Evolutionary conservation across 1,140 invertebrate genomes (phyloP), one percentile per base, ranked within the genome.

Genomic region (Micrasema longulum): DNA sequence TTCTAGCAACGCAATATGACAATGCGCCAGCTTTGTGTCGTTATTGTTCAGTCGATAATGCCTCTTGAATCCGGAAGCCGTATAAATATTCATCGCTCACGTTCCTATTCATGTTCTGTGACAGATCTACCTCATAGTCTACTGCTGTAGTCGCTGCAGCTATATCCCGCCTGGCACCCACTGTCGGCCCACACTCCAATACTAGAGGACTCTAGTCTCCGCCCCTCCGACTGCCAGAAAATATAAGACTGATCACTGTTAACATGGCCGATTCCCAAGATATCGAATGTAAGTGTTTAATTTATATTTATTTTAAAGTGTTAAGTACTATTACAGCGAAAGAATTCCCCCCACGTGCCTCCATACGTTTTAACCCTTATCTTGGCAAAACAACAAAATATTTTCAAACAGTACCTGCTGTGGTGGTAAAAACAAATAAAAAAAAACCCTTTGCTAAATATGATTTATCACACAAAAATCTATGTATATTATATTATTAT

Each of bases 41-140:
- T 11, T 2, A 4, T 31, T 52, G 3, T 52, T 20, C 18, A n/a
- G 1, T n/a, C 23, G 22, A 52, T 52, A 52, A 5, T 20, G 14
- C 18, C 48, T 31, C 26, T 7, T 2, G 26, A 31, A 23, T 18
- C 43, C 3, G n/a, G 43, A 47, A 47, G 43, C 43, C 43, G 43
- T 16, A 47, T 5, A 47, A 47, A n/a, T 10, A n/a, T 47, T 2
- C 16, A 1, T 16, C n/a, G 22, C 36, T 50, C 47, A 66, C 63
- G 63, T 66, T 26, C 11, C 14, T 18, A n/a, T 31, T 16, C 23
- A 65, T 45, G 45, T 66, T 52, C 11, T 66, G 63, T 66, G 36
- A 16, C 47, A 66, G 63, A 66, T 66, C 45, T 26, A 18, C 45
- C 62, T 16, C 26, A n/a, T n/a, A 31, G 41, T 31, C 41, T 4